Evolutionary conservation across 2,888 invertebrate genomes (phyloP), one percentile per base, ranked within the genome.

Genomic region (Falcaria lacertinaria): DNA sequence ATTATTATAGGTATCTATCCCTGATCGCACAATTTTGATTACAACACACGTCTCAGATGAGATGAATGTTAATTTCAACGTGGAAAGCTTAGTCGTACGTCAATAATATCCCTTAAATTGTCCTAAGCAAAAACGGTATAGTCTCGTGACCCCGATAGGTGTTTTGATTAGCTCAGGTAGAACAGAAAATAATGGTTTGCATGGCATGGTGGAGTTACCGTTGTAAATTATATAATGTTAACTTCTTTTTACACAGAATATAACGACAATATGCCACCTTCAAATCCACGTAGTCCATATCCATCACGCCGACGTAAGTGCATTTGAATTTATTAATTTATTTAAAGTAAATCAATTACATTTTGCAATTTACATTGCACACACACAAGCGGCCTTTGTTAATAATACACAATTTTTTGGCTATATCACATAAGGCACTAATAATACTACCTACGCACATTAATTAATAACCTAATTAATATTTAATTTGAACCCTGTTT

Each of bases 271-370:
- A 90, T 96, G 83, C 95, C 95, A 58, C 92, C 95, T 70, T 94
- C 95, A 60, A 95, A 93, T 74, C 95, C 95, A 86, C 93, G 96
- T 77, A 96, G 96, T 81, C 96, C 96, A 44, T 96, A 96, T 82
- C 95, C 94, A 60, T 91, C 94, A 57, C 91, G 96, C 84, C 93
- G 95, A 91, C 93, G 96, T 96, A 91, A 95, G 95, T 94, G 60
- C 51, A 28, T 28, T 11, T 7, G 3, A 4, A 3, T 11, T 11
- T 28, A 1, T 1, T 8, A 25, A 5, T 8, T 8, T 28, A 28
- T 42, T 35, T 2, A 37, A 33, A 32, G 44, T 22, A 2, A 13
- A 39, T 40, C 35, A 37, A 25, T 8, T 37, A 22, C 7, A 34
- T 13, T 41, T 34, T 37, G 11, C 22, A 22, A 15, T 37, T 15